A percentile compares a stretch with the other conserved stretches of the same genome.
phyloP scores from a whole-genome alignment of 2,888 invertebrate genomes.

The Lasioglossum pauxillum region DNA sequence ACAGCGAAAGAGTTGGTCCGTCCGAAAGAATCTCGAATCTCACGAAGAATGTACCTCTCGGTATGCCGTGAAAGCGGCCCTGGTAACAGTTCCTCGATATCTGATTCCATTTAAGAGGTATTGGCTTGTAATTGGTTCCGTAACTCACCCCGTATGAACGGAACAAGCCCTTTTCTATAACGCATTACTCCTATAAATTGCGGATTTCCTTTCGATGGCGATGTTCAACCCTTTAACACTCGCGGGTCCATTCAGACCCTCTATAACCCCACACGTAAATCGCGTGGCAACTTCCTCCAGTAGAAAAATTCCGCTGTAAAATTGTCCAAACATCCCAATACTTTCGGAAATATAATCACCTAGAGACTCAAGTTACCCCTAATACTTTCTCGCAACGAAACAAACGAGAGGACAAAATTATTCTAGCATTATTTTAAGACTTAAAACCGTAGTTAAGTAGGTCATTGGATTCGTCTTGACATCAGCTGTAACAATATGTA shows the following conservation, averaged over 20 bases:
- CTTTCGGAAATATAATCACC: background rate
- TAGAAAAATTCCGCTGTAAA: too few species aligned
- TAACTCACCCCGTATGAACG: slow-evolving; percentile 16
- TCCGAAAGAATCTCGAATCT: slow-evolving; percentile 13
- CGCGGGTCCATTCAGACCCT: background rate
- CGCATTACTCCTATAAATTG: slow-evolving; percentile 9
- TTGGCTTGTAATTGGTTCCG: slow-evolving; percentile 18
- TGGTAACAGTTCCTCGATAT: slow-evolving; percentile 12
- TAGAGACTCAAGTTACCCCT: background rate
- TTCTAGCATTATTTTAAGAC: too few species aligned
- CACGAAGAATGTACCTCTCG: slow-evolving; percentile 17
- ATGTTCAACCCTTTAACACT: background rate
- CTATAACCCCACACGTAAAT: background rate
- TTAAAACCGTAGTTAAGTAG: too few species aligned
- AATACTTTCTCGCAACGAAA: background rate
- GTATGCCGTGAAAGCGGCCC: background rate
- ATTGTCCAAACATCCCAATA: too few species aligned
- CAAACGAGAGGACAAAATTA: background rate
- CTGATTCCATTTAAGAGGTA: slow-evolving; percentile 22
- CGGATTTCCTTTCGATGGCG: background rate
- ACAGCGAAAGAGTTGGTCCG: slow-evolving; percentile 1
- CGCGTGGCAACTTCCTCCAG: background rate
- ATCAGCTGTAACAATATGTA: too few species aligned
- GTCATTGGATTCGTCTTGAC: too few species aligned
- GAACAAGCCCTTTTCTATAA: background rate